These are phyloP conservation scores for Thaleichthys pacificus DNA, from an alignment of 2,797 vertebrate species.

Conservation along the genomic window DNA sequence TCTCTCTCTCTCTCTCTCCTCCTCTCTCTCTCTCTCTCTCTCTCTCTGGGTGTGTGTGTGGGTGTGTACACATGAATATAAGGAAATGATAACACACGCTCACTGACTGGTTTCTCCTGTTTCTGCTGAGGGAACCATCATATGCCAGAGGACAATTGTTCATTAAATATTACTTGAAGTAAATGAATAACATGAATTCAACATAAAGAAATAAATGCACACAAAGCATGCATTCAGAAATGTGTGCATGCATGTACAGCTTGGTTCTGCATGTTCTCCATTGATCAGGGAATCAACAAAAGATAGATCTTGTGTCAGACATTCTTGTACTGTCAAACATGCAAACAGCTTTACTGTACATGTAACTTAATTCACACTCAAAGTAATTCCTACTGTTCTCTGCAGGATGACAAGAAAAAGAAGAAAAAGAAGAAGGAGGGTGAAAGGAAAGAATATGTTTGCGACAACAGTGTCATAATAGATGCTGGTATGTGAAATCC, in stretches of 20 bases:
- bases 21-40: too few species aligned
- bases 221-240: not conserved
- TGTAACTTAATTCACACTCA: not conserved
- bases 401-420: slow-evolving; percentile 66
- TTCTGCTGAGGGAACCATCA: not conserved
- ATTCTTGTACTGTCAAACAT: not conserved
- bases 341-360: not conserved
- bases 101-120: not conserved
- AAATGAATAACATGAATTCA: not conserved
- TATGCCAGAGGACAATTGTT: not conserved
- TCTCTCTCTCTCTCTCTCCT: too few species aligned
- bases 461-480: slow-evolving; percentile 25
- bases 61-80: not conserved
- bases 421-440: slow-evolving; percentile 27
- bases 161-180: not conserved
- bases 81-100: not conserved
- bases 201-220: not conserved
- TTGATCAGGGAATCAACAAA: not conserved
- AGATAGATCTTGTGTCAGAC: not conserved
- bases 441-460: slow-evolving; percentile 23
- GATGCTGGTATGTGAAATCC: not conserved
- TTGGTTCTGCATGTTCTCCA: not conserved
- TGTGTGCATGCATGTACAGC: too few species aligned
- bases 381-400: not conserved
- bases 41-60: not conserved